Evolutionary conservation across 1,140 invertebrate species (phyloP).

Genomic region (Oryctes rhinoceros): DNA sequence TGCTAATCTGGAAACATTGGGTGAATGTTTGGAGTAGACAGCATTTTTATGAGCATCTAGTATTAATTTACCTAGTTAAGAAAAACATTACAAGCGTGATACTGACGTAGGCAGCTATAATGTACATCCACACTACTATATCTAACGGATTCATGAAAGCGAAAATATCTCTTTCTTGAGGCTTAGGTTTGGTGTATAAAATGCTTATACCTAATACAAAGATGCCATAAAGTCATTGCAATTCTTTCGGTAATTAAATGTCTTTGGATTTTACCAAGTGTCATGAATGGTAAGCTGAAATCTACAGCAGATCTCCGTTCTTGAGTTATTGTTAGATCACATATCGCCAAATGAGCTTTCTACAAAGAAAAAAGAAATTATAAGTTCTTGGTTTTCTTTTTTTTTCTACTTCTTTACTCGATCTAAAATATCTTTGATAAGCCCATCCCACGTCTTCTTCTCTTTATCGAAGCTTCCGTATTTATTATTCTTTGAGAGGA

Average conservation of each 20-base stretch:
- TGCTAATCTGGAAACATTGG: constrained; percentile 70
- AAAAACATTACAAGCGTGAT: constrained; percentile 84
- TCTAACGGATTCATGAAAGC: constrained; percentile 88
- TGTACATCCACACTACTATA: constrained; percentile 90
- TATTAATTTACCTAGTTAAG: constrained; percentile 72
- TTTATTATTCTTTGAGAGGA: constrained; percentile 71
- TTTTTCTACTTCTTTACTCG: constrained; percentile 67
- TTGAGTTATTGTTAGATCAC: constrained; percentile 91
- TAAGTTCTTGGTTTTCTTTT: neutral
- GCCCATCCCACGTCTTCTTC: constrained; percentile 83
- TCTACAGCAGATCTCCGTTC: constrained; percentile 83
- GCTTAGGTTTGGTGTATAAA: constrained; percentile 74
- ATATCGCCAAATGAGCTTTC: constrained; percentile 91
- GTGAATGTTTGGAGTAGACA: neutral
- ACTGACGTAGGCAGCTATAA: constrained; percentile 83
- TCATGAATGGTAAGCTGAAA: constrained; percentile 93
- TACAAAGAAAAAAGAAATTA: constrained; percentile 57
- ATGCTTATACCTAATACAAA: constrained; percentile 73
- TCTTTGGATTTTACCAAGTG: constrained; percentile 66
- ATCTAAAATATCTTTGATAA: constrained; percentile 82
- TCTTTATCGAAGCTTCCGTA: constrained; percentile 77
- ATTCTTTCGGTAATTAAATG: neutral
- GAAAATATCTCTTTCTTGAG: constrained; percentile 77
- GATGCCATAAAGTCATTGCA: constrained; percentile 40
- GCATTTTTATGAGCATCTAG: neutral